Evolutionary conservation across 2,888 invertebrate species (phyloP), one percentile per base, ranked within the genome.

Genomic region (Standfussiana lucernea): DNA sequence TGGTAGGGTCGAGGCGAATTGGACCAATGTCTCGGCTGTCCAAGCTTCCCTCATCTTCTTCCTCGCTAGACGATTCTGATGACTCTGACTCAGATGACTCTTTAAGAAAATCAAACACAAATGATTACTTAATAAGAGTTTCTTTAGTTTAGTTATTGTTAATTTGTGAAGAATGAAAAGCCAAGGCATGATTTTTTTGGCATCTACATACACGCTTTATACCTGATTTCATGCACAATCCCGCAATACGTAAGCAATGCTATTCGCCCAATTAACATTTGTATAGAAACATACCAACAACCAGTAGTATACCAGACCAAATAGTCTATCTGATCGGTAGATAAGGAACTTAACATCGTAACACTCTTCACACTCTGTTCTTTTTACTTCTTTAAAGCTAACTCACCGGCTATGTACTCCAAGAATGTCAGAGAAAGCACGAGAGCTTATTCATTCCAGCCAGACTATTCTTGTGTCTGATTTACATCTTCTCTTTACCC

Each of bases 11-110:
- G 13, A 98, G 96, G 24, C 97, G 96, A 72, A 98, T 97, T 1
- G 97, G 97, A 0, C 97, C 97, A 78, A 98, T 97, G 85, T 98
- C 98, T 45, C 97, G 95, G 24, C 98, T 98, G 91, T 98, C 98
- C 37, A 97, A 90, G 88, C 97, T 98, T 0, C 97, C 97, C 84
- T 97, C 97, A 0, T 97, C 97, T 66, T 97, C 97, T 45, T 97
- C 97, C 18, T 97, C 97, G 64, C 96, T 96, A 0, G 97, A 97
- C 0, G 97, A 97, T 1, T 97, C 97, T 2, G 97, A 97, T 0
- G 97, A 94, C 72, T 94, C 94, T 0, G 95, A 95, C 85, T 96
- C 96, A 13, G 95, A 93, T 3, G 95, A 95, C 18, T 95, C 96
- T 88, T 37, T 50, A 59, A 73, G n/a, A 24, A 81, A 13, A 15